phyloP scores from a whole-genome alignment of 2,113 vertebrate species.

The Ochotona curzoniae region DNA sequence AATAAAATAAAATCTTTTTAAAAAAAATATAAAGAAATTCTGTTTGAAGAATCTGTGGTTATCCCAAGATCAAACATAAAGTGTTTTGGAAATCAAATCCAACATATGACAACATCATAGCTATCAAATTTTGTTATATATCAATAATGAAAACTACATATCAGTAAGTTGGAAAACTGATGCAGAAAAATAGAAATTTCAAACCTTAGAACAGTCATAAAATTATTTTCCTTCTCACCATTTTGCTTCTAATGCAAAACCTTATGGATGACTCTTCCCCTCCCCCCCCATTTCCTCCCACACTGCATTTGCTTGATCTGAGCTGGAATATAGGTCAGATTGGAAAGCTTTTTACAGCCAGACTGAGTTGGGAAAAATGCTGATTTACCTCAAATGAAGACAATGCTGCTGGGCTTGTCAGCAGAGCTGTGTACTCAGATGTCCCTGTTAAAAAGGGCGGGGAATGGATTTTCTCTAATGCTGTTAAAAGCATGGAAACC shows the following conservation, averaged over 20 bases:
- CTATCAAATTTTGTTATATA: background rate
- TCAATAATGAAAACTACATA: background rate
- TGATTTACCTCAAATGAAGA: constrained; percentile 37
- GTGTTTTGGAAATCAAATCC: background rate
- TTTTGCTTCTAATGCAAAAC: background rate
- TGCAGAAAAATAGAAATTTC: background rate
- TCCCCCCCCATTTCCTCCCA: background rate
- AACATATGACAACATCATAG: background rate
- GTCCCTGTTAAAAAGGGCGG: background rate
- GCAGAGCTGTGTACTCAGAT: background rate
- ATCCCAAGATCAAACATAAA: background rate
- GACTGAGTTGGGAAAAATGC: background rate
- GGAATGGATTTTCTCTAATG: constrained; percentile 57
- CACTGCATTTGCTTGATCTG: background rate
- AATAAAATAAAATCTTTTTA: too few relatives aligned
- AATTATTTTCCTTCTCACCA: background rate
- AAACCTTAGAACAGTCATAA: background rate
- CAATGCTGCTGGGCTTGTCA: background rate
- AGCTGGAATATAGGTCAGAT: background rate
- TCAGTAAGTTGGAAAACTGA: background rate
- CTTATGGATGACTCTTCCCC: background rate
- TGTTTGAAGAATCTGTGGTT: too few relatives aligned
- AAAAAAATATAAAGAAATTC: background rate
- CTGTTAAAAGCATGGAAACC: constrained; percentile 54
- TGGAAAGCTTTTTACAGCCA: constrained; percentile 24